Evolutionary conservation across 2,888 invertebrate species (phyloP), one percentile per base, ranked within the genome.

Genomic region (Elegia similella): DNA sequence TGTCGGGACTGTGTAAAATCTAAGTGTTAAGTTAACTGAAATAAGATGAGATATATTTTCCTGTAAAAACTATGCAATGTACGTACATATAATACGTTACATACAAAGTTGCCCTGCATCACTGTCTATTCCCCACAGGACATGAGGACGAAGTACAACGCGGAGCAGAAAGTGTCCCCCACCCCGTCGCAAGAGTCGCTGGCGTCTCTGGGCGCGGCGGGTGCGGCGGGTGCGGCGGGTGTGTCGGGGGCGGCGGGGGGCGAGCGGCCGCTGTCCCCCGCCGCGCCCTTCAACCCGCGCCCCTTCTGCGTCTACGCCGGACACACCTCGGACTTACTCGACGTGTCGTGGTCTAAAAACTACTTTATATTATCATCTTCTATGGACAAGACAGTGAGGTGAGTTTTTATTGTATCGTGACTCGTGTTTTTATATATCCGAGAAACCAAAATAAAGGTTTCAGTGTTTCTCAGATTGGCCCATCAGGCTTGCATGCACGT

Each of bases 331-430:
- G 99, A 99, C 85, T 92, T 99, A 2, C 92, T 99, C 0, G 99
- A 99, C 85, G 96, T 99, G 0, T 97, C 98, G 6, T 99, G 99
- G 99, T 99, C 99, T 0, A 99, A 99, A 92, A 99, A 98, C 87
- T 98, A 98, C 84, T 99, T 99, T 78, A 95, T 99, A 55, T 88
- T 99, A n/a, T 98, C 98, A 0, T 98, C 98, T 38, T 98, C 98
- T 2, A 99, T 99, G 98, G 99, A 99, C 82, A 98, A 99, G 83
- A 99, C 99, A 0, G 99, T 99, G 1, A 68, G 91, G 2, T 52
- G 1, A 52, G 52, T 3, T 56, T 15, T 23, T 23, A 23, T 3
- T 23, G 23, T n/a, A n/a, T n/a, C n/a, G n/a, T n/a, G n/a, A n/a
- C n/a, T n/a, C n/a, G n/a, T n/a, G n/a, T n/a, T n/a, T n/a, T n/a